Conservation (phyloP, 2,797 vertebrate species). For the Sylvilagus floridanus region DNA sequence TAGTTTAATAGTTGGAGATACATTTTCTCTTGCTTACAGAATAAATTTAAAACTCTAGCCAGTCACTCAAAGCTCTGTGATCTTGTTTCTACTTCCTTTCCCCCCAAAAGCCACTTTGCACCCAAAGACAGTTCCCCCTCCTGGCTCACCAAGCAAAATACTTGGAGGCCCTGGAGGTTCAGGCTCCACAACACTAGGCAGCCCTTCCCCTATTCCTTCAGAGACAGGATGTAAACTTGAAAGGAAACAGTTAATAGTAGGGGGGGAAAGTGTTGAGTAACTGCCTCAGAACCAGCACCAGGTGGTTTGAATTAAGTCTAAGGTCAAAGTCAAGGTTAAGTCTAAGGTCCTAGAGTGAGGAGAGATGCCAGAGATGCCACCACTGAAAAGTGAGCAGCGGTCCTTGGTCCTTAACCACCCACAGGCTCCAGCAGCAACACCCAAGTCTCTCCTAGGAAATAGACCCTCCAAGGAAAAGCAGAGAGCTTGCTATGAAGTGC, state of each 20-base stretch:
- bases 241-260: background rate
- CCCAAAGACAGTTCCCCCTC: slow-evolving; percentile 12
- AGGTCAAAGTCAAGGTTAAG: background rate
- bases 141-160: background rate
- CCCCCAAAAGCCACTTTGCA: background rate
- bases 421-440: slow-evolving; percentile 13
- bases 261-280: no score
- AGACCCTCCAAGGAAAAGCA: slow-evolving; percentile 21
- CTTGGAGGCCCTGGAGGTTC: background rate
- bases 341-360: background rate
- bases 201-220: background rate
- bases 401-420: slow-evolving; percentile 19
- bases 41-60: slow-evolving; percentile 42
- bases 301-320: slow-evolving; percentile 45
- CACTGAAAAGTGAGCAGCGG: background rate
- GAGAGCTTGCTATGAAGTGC: background rate
- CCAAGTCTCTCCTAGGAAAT: background rate
- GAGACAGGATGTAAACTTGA: background rate
- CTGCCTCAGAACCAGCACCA: slow-evolving; percentile 4
- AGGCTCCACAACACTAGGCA: background rate
- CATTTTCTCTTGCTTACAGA: background rate
- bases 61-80: slow-evolving; percentile 20
- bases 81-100: slow-evolving; percentile 20
- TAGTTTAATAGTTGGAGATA: slow-evolving; percentile 21
- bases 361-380: background rate